Evolutionary conservation across 2,797 vertebrate genomes (phyloP), one percentile per base, ranked within the genome.

Genomic region (Bucorvus abyssinicus): DNA sequence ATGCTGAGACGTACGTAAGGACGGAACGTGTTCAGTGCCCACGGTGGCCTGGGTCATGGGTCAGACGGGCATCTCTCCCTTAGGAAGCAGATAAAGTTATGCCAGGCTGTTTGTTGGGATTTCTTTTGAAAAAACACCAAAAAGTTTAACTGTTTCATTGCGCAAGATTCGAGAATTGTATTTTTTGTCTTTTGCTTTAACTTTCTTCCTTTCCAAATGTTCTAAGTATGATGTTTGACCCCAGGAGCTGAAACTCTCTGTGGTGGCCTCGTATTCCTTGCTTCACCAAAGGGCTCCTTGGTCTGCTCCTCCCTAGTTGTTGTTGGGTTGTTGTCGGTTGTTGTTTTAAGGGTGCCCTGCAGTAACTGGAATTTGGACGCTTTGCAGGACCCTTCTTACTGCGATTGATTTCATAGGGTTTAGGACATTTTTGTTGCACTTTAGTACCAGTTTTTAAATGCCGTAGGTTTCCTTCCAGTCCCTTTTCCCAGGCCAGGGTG

Each of bases 41-140:
- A 16, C 83, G 91, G 77, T 91, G 68, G 74, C 94, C 92, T 93
- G 93, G 97, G 95, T 94, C 93, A 80, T 93, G 90, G 93, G 84
- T 90, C 84, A 92, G 53, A 91, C 1, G 47, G 84, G 83, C 94
- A 95, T 76, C 92, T 93, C 79, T 93, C 89, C 56, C 56, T 94
- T 87, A 91, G 94, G 92, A 96, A 76, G 92, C 96, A 94, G 97
- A 95, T 95, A 76, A 91, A 87, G 93, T 96, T 95, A 38, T 91
- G 94, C 94, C 95, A 94, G 96, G 94, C 95, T 92, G 75, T 91
- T 88, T 92, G 84, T 95, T 95, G 95, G 82, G 87, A 96, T 96
- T 96, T 89, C 93, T 95, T 97, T 97, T 94, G 93, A 97, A 96
- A 97, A 96, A 97, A 97, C 97, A 96, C 96, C 98, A 95, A 97